These are phyloP conservation scores for Perca schrenkii DNA, from an alignment of 2,113 vertebrate species.

Conservation along the genomic window DNA sequence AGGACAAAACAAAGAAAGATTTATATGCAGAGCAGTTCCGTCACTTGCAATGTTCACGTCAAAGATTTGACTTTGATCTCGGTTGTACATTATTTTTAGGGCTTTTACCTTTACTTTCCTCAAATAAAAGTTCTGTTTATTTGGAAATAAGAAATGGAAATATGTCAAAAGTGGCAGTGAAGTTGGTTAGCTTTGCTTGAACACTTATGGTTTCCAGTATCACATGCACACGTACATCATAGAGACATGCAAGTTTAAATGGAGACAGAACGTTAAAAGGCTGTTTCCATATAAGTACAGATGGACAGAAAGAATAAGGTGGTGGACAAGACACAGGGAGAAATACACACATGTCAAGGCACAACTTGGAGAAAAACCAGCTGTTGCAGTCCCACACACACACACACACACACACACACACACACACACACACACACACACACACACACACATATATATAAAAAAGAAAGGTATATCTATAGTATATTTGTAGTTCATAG, in stretches of 20 bases:
- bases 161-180: too few species aligned
- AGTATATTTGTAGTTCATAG: not conserved
- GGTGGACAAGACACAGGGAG: constrained; percentile 13
- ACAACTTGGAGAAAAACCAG: constrained; percentile 57
- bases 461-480: not conserved
- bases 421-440: too few species aligned
- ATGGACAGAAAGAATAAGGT: not conserved
- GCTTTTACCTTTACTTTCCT: not conserved
- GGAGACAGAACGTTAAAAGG: not conserved
- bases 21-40: not conserved
- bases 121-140: not conserved
- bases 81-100: not conserved
- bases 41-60: not conserved
- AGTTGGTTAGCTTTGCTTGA: not conserved
- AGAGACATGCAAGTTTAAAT: not conserved
- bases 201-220: constrained; percentile 1
- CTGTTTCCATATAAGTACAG: too few species aligned
- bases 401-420: not conserved
- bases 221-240: not conserved
- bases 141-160: not conserved
- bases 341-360: constrained; percentile 29
- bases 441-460: too few species aligned
- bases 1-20: not conserved
- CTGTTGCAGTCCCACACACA: constrained; percentile 34
- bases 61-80: not conserved